Evolutionary conservation across 2,888 invertebrate genomes (phyloP).

Genomic region (Phanerotoma sp.): DNA sequence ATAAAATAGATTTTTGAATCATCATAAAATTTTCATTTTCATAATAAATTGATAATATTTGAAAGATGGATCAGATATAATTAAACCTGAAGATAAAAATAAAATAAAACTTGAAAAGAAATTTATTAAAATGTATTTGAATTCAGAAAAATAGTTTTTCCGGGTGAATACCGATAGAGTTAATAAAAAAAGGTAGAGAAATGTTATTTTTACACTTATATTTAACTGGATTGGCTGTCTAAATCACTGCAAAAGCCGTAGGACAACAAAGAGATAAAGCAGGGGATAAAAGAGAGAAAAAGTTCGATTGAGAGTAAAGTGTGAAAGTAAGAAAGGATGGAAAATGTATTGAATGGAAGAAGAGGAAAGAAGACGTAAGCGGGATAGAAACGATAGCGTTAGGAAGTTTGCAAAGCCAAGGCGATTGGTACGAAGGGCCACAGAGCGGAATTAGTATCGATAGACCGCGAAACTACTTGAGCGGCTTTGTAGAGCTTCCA

Average conservation of each 20-base stretch:
- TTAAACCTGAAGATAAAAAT: no score
- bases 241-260: conserved; percentile 21
- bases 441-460: conserved; percentile 35
- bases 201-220: background rate
- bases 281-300: conserved; percentile 15
- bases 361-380: conserved; percentile 14
- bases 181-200: background rate
- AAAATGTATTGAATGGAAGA: conserved; percentile 11
- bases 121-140: no score
- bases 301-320: conserved; percentile 12
- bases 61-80: no score
- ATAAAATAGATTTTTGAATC: no score
- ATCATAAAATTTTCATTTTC: no score
- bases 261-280: conserved; percentile 24
- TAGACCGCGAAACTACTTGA: conserved; percentile 30
- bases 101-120: no score
- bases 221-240: conserved; percentile 24
- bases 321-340: conserved; percentile 16
- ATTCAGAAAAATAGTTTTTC: no score
- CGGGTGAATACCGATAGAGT: background rate
- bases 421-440: conserved; percentile 19
- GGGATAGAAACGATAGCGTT: conserved; percentile 21
- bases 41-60: no score
- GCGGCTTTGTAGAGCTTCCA: conserved; percentile 32
- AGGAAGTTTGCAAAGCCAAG: conserved; percentile 26